Percentiles rank a stretch among this genome's conserved stretches.
Conservation (phyloP, 2,888 invertebrate genomes). For the Lapara coniferarum region DNA sequence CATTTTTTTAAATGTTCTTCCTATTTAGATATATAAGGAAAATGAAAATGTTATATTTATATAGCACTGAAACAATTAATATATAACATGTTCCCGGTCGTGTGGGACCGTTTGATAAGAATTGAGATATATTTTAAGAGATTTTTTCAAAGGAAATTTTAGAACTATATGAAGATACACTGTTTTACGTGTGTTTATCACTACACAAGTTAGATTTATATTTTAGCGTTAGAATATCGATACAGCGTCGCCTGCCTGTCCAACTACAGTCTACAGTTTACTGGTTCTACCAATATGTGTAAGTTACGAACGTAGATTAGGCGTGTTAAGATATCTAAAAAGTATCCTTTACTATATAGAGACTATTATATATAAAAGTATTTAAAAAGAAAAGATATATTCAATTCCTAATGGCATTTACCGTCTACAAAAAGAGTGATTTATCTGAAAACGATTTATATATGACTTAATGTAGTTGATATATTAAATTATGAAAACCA, state of each 20-base stretch:
- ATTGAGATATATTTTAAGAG: conserved; percentile 82
- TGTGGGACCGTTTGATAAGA: conserved; percentile 61
- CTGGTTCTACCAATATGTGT: conserved; percentile 64
- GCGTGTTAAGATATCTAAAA: conserved; percentile 39
- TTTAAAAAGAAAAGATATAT: conserved; percentile 63
- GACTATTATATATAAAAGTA: conserved; percentile 44
- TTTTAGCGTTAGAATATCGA: conserved; percentile 56
- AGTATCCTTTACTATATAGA: conserved; percentile 54
- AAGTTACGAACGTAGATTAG: conserved; percentile 53
- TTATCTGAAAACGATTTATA: conserved; percentile 72
- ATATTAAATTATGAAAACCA: conserved; percentile 40
- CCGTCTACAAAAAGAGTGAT: conserved; percentile 79
- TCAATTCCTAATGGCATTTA: conserved; percentile 83
- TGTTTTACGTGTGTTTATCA: conserved; percentile 76
- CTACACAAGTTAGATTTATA: conserved; percentile 71
- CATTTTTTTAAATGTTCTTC: conserved; percentile 73
- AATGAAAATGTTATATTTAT: conserved; percentile 77
- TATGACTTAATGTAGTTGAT: conserved; percentile 69
- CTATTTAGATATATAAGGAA: conserved; percentile 72
- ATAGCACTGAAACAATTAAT: conserved; percentile 65
- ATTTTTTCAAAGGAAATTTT: conserved; percentile 78
- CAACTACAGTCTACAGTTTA: conserved; percentile 42
- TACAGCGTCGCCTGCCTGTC: conserved; percentile 63
- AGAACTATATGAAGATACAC: conserved; percentile 68
- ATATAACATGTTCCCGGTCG: conserved; percentile 62